Evolutionary conservation across 2,113 vertebrate genomes (phyloP).

Genomic region (Hassar affinis): DNA sequence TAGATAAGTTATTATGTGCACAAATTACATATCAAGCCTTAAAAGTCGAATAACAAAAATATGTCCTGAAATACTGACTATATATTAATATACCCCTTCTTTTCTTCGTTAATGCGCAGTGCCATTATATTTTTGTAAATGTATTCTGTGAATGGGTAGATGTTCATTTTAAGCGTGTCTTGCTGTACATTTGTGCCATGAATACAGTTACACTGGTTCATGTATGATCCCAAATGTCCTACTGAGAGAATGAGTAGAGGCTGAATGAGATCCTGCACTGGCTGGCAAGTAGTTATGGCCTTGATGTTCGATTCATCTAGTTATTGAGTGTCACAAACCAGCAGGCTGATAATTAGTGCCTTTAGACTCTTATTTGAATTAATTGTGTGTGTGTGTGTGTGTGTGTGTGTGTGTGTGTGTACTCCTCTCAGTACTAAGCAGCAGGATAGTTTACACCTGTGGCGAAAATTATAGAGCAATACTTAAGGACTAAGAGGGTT

Average conservation of each 20-base stretch:
- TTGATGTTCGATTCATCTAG: slow-evolving; percentile 26
- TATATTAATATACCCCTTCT: not conserved
- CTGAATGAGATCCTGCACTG: slow-evolving; percentile 7
- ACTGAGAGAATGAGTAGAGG: not conserved
- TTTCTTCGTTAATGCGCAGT: not conserved
- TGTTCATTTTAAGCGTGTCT: not conserved
- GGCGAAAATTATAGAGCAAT: slow-evolving; percentile 47
- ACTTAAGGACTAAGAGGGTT: slow-evolving; percentile 5
- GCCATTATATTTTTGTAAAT: no score
- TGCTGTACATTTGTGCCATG: not conserved
- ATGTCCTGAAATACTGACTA: not conserved
- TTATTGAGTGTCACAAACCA: slow-evolving; percentile 20
- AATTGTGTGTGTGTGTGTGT: slow-evolving; percentile 27
- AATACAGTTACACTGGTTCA: not conserved
- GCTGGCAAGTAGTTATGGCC: slow-evolving; percentile 32
- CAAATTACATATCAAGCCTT: not conserved
- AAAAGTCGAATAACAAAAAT: not conserved
- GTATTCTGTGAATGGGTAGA: no score
- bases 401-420: slow-evolving; percentile 14
- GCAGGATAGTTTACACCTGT: slow-evolving; percentile 35
- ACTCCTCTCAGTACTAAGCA: slow-evolving; percentile 10
- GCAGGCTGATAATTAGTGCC: slow-evolving; percentile 37
- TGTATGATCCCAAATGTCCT: not conserved
- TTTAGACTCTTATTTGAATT: slow-evolving; percentile 6
- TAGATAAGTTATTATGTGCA: not conserved